phyloP scores from a whole-genome alignment of 1,140 invertebrate species.

The Cherax quadricarinatus region DNA sequence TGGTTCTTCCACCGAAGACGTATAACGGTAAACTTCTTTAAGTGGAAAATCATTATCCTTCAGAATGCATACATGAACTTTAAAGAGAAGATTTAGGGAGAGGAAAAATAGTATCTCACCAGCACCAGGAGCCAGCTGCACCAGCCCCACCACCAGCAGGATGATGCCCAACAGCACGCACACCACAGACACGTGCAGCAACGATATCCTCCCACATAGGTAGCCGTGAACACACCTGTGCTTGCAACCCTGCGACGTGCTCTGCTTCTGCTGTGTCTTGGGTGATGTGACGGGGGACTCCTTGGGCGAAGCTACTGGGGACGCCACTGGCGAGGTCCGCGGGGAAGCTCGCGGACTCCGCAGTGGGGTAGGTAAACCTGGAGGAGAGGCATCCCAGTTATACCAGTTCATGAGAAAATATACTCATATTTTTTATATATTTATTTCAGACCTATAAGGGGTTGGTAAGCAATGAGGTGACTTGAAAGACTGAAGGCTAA shows the following conservation, averaged over 20 bases:
- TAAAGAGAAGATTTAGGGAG: neutral
- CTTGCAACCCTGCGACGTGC: conserved; percentile 15
- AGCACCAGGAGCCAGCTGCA: conserved; percentile 87
- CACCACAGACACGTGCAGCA: conserved; percentile 85
- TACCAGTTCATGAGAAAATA: conserved; percentile 23
- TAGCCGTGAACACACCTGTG: conserved; percentile 73
- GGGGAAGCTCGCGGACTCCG: conserved; percentile 56
- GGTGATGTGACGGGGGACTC: conserved; percentile 46
- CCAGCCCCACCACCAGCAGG: conserved; percentile 86
- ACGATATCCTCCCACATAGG: conserved; percentile 80
- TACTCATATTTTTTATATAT: neutral
- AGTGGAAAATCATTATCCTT: too few relatives aligned
- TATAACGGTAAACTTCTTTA: too few relatives aligned
- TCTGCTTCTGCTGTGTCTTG: conserved; percentile 20
- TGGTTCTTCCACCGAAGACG: too few relatives aligned
- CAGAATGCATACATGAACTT: too few relatives aligned
- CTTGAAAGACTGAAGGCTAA: neutral
- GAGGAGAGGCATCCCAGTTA: neutral
- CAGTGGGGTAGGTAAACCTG: conserved; percentile 62
- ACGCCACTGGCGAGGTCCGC: conserved; percentile 21
- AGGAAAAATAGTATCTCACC: conserved; percentile 78
- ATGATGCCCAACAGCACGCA: conserved; percentile 84
- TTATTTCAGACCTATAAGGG: neutral
- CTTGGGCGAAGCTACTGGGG: conserved; percentile 61
- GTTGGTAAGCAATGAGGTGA: neutral